Evolutionary conservation across 2,113 vertebrate genomes (phyloP).

Genomic region (Ophiodon elongatus): DNA sequence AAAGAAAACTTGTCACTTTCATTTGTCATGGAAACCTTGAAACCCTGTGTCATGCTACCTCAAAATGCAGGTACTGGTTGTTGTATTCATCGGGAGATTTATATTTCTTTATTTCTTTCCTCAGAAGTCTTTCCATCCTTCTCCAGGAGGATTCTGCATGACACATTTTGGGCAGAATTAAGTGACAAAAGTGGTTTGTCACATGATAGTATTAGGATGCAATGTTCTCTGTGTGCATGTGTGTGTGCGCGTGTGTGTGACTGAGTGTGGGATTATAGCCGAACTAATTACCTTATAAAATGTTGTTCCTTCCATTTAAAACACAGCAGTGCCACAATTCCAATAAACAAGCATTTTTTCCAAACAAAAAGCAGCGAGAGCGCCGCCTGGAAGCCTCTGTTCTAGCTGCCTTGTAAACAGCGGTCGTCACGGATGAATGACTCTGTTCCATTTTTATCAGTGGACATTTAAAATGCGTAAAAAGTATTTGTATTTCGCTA

Average conservation of each 20-base stretch:
- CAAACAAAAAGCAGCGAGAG: conserved; percentile 59
- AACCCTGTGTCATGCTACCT: neutral
- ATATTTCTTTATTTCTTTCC: neutral
- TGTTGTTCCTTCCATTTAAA: conserved; percentile 75
- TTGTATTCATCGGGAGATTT: neutral
- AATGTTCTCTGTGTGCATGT: conserved; percentile 1
- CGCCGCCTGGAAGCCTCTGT: conserved; percentile 59
- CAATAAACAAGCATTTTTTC: conserved; percentile 76
- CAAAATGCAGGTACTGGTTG: conserved; percentile 1
- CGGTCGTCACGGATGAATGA: conserved; percentile 58
- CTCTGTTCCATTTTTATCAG: conserved; percentile 68
- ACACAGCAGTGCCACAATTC: conserved; percentile 70
- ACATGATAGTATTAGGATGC: conserved; percentile 63
- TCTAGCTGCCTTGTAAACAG: conserved; percentile 75
- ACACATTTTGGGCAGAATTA: conserved; percentile 35
- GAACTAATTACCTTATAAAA: conserved; percentile 80
- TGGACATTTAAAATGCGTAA: conserved; percentile 37
- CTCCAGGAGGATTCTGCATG: conserved; percentile 22
- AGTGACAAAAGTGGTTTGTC: conserved; percentile 64
- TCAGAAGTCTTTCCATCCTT: neutral
- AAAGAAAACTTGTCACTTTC: conserved; percentile 2
- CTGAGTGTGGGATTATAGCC: conserved; percentile 64
- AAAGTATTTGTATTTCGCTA: conserved; percentile 66
- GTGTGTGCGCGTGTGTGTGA: conserved; percentile 15
- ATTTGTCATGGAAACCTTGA: neutral